phyloP scores from a whole-genome alignment of 2,888 invertebrate species.

The Leucophenga montana region DNA sequence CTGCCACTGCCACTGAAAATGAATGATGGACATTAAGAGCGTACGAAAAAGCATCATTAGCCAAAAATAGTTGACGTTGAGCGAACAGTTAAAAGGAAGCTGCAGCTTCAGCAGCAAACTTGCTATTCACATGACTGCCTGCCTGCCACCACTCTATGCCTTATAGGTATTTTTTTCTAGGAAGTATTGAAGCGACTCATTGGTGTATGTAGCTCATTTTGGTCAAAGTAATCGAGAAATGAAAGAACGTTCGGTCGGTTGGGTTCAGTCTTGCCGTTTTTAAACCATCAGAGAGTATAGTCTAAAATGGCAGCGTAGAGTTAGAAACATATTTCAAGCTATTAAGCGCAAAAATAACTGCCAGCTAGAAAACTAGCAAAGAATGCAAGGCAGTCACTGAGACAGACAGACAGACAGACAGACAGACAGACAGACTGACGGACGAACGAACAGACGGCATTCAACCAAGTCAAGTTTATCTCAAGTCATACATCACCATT shows the following conservation, averaged over 20 bases:
- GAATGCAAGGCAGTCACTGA: not conserved
- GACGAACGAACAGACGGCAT: too few relatives aligned
- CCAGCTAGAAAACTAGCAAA: not conserved
- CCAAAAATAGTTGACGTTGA: slow-evolving; percentile 60
- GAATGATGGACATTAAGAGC: slow-evolving; percentile 66
- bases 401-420: not conserved
- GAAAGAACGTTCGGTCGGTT: too few relatives aligned
- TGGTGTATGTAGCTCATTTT: slow-evolving; percentile 2
- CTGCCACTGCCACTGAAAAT: slow-evolving; percentile 50
- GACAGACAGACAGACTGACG: too few relatives aligned
- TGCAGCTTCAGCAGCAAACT: not conserved
- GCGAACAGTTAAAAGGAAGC: slow-evolving; percentile 10
- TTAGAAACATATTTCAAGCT: slow-evolving; percentile 18
- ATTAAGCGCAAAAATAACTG: slow-evolving; percentile 14
- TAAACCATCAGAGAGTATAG: slow-evolving; percentile 5
- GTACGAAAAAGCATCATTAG: slow-evolving; percentile 60
- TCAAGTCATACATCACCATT: slow-evolving; percentile 54
- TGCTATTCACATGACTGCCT: not conserved
- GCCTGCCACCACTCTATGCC: not conserved
- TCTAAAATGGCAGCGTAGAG: too few relatives aligned
- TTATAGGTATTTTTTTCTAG: slow-evolving; percentile 19
- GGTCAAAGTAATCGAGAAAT: too few relatives aligned
- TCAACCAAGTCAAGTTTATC: slow-evolving; percentile 49
- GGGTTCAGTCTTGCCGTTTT: not conserved
- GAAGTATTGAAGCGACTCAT: not conserved